Percentiles rank a stretch among this genome's conserved stretches.
phyloP scores from a whole-genome alignment of 2,797 vertebrate species.

The Rousettus madagascariensis region DNA sequence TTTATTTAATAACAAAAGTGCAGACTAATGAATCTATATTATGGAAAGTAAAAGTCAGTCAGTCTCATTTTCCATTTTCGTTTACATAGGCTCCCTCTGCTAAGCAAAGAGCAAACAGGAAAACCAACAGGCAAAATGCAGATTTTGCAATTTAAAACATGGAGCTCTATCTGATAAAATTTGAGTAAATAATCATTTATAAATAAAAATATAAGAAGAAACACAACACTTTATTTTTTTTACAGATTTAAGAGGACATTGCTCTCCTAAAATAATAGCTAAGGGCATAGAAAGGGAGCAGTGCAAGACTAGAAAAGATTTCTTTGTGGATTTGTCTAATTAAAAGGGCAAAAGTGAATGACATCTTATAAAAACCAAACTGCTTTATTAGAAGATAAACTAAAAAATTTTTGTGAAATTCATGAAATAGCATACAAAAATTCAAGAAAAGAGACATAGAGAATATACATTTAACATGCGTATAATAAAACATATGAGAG shows the following conservation, averaged over 20 bases:
- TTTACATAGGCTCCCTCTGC: background rate
- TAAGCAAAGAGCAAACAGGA: background rate
- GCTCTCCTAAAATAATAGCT: background rate
- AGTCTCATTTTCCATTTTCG: background rate
- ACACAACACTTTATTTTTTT: background rate
- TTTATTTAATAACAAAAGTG: background rate
- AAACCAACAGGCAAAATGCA: background rate
- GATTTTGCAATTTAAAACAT: constrained; percentile 37
- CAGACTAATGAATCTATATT: background rate
- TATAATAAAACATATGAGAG: background rate
- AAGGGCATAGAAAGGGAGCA: background rate
- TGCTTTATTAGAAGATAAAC: background rate
- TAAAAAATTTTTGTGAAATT: background rate
- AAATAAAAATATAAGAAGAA: background rate
- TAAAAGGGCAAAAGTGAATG: background rate
- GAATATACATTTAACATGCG: background rate
- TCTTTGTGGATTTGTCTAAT: background rate
- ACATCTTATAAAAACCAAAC: constrained; percentile 23
- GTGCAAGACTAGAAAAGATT: background rate
- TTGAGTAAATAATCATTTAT: background rate
- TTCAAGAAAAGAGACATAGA: background rate
- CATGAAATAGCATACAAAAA: background rate
- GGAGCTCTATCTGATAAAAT: background rate
- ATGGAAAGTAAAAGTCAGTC: background rate
- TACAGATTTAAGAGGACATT: background rate